These are phyloP conservation scores for Eustalomyia histrio DNA, from an alignment of 2,888 invertebrate genomes.

Conservation along the genomic window DNA sequence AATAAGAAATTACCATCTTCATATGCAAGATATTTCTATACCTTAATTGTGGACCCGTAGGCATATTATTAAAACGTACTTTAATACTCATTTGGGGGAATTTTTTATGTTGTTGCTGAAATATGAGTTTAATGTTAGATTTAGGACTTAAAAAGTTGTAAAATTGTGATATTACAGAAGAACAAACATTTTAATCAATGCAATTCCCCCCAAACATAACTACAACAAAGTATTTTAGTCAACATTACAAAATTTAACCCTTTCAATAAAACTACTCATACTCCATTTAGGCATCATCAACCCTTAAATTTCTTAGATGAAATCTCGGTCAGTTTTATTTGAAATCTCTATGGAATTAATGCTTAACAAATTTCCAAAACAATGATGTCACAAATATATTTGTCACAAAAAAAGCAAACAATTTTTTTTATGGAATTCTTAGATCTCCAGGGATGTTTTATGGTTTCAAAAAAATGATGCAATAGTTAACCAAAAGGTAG, in stretches of 20 bases:
- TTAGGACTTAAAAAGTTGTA: background rate
- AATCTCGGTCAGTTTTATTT: slow-evolving; percentile 64
- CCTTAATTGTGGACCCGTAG: too few relatives aligned
- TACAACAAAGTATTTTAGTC: background rate
- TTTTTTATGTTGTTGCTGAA: background rate
- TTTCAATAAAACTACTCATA: background rate
- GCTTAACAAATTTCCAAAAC: slow-evolving; percentile 18
- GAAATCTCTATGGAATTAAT: slow-evolving; percentile 41
- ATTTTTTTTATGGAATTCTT: slow-evolving; percentile 18
- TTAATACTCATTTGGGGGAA: background rate
- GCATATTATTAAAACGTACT: background rate
- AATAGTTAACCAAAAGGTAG: slow-evolving; percentile 11
- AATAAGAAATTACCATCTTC: too few relatives aligned
- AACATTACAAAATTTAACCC: slow-evolving; percentile 31
- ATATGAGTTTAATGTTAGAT: background rate
- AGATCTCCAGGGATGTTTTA: slow-evolving; percentile 55
- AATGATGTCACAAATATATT: slow-evolving; percentile 34
- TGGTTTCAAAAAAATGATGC: slow-evolving; percentile 26
- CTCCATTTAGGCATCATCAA: slow-evolving; percentile 19
- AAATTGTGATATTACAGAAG: background rate
- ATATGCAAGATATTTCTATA: too few relatives aligned
- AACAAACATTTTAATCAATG: background rate
- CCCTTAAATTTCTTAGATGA: slow-evolving; percentile 43
- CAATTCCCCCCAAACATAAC: slow-evolving; percentile 3
- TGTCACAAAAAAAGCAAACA: background rate